Evolutionary conservation across 2,113 vertebrate species (phyloP), one percentile per base, ranked within the genome.

Genomic region (Lamprotornis superbus): DNA sequence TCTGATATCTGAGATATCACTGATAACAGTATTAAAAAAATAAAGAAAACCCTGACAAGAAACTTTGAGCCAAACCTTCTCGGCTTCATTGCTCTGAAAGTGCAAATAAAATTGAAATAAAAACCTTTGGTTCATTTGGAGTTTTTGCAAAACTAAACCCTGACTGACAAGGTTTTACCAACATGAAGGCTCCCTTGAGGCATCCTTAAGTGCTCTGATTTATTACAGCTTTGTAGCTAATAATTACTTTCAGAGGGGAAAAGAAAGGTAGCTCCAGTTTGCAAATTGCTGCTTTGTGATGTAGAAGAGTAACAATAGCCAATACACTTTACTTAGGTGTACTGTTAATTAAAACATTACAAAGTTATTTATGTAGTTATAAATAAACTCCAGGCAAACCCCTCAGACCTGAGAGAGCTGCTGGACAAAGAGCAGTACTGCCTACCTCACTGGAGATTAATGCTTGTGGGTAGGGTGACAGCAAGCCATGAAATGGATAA

Each of bases 161-260:
- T 40, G 44, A 65, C 35, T 83, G 75, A 90, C 75, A 83, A 90
- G 67, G 37, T 59, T 90, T 93, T 78, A 77, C 1, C 27, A 88
- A 92, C 33, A 33, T 35, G 56, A 77, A 92, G 86, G 59, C 52
- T 93, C 76, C 68, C 55, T 25, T 63, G 63, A 82, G 83, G 59
- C 39, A 52, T 61, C 39, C 40, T 85, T 86, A 88, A 80, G 39
- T 63, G 68, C 21, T 81, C 35, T 92, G 56, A 90, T 94, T 92
- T 92, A 83, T 80, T 86, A 92, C 59, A 87, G 39, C 60, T 84
- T 90, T 77, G 68, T 76, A 78, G 78, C 44, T 85, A 94, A 87
- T 87, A 96, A 83, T 89, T 88, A 86, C 89, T 94, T 92, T 92
- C 79, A 74, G 68, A 87, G 46, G 50, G 64, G 33, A 83, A 94